Conservation (phyloP, 2,797 vertebrate species). For the Tokudaia tokunoshimensis region DNA sequence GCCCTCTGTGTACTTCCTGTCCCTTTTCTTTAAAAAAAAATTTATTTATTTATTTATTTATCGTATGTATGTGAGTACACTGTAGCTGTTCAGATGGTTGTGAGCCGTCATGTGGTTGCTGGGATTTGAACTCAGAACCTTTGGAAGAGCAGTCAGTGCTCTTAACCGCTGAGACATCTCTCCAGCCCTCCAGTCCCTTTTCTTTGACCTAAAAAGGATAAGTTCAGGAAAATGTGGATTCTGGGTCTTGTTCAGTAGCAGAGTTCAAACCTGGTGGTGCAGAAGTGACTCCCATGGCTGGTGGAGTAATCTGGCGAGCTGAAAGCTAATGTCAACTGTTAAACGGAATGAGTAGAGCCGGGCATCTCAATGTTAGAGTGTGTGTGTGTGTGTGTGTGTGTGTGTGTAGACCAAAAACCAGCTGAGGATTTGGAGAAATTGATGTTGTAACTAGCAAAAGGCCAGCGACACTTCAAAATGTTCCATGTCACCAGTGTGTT, state of each 20-base stretch:
- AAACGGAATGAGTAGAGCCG: background rate
- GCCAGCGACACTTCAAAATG: conserved; percentile 81
- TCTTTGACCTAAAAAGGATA: conserved; percentile 24
- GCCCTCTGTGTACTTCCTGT: background rate
- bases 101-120: too few relatives aligned
- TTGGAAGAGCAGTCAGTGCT: too few relatives aligned
- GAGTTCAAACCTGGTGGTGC: background rate
- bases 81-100: too few relatives aligned
- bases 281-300: background rate
- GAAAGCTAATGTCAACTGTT: conserved; percentile 18
- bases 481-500: conserved; percentile 80
- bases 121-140: too few relatives aligned
- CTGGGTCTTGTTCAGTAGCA: background rate
- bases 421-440: conserved; percentile 74
- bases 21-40: background rate
- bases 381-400: background rate
- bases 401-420: conserved; percentile 6
- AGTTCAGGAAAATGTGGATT: background rate
- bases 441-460: conserved; percentile 78
- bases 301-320: rapidly evolving
- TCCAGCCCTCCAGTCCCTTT: background rate
- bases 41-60: too few relatives aligned
- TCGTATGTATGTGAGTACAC: too few relatives aligned
- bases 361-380: background rate
- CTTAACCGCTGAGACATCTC: too few relatives aligned